Base-by-base conservation (phyloP, 2,888 invertebrate species). In the Scaptodrosophila latifasciaeformis region DNA sequence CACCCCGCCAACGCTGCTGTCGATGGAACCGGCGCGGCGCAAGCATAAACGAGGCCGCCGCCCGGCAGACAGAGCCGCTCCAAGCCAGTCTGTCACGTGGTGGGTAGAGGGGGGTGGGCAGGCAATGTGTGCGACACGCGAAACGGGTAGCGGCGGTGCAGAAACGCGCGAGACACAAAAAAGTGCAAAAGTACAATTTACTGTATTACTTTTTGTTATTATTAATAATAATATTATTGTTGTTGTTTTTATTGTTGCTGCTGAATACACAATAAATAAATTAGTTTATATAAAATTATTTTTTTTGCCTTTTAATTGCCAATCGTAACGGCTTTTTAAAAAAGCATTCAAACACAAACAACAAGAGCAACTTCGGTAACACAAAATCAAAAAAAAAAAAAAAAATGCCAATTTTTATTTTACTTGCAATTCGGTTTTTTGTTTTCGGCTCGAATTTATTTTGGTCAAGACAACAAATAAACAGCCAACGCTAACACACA, bases 381-480 rank as follows among this genome's bases (percentile, higher is more conserved):
- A n/a, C 34, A 34, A 34, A 34, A n/a, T n/a, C 34, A n/a, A 10
- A 34, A 31, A 31, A 31, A 31, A 31, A 31, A 34, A 34, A 10
- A 13, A 30, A 56, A 74, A 61, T 66, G 59, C 49, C 50, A 56
- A 58, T 67, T 77, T n/a, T 69, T 54, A 56, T 56, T 65, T 62
- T 55, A 44, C 54, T 57, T 58, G 30, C 63, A 55, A 50, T 21
- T 68, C 49, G 54, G 55, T 34, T 34, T 34, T 34, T 5, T 13
- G 31, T 40, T 55, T 64, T 43, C 19, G 57, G 46, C 31, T 58
- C 59, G 51, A 61, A 50, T 58, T 30, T 57, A 60, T 75, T 78
- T 75, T 70, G 65, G 60, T 51, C 65, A 74, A 70, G 40, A 77
- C 74, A 64, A 66, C 61, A 71, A 75, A 75, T 68, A 68, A 68